phyloP scores from a whole-genome alignment of 2,797 vertebrate species.

The Coreius guichenoti region DNA sequence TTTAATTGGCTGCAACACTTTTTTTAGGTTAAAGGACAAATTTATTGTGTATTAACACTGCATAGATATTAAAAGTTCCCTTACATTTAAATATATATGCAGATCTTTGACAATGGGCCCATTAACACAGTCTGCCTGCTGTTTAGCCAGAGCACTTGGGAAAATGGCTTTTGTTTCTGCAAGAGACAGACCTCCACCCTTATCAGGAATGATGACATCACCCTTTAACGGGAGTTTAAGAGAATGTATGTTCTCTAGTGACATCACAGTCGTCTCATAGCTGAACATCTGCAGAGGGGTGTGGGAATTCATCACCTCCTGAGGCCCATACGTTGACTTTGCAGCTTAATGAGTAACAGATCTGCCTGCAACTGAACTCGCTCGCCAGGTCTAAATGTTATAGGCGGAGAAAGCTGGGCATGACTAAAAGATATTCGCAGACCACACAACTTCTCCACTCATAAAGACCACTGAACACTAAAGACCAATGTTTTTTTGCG shows the following conservation, averaged over 20 bases:
- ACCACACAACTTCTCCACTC: constrained; percentile 60
- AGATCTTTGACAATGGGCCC: neutral
- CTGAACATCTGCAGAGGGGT: constrained; percentile 79
- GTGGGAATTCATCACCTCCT: constrained; percentile 73
- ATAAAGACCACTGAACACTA: constrained; percentile 35
- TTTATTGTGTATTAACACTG: neutral
- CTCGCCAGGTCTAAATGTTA: constrained; percentile 59
- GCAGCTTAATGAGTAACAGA: constrained; percentile 82
- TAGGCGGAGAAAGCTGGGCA: constrained; percentile 60
- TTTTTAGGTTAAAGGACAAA: neutral
- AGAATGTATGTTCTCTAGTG: constrained; percentile 67
- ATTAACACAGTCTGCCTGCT: neutral
- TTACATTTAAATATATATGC: constrained; percentile 5
- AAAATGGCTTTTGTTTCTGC: neutral
- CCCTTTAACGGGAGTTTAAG: constrained; percentile 66
- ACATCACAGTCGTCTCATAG: constrained; percentile 76
- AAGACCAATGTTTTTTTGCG: neutral
- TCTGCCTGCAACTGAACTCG: constrained; percentile 72
- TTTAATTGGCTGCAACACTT: neutral
- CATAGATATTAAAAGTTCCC: neutral
- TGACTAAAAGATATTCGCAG: constrained; percentile 54
- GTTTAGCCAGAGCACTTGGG: constrained; percentile 8
- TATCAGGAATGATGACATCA: constrained; percentile 59
- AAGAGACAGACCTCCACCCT: constrained; percentile 43
- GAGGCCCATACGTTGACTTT: constrained; percentile 77